phyloP scores from a whole-genome alignment of 1,140 invertebrate genomes.

The Megathymus violae region DNA sequence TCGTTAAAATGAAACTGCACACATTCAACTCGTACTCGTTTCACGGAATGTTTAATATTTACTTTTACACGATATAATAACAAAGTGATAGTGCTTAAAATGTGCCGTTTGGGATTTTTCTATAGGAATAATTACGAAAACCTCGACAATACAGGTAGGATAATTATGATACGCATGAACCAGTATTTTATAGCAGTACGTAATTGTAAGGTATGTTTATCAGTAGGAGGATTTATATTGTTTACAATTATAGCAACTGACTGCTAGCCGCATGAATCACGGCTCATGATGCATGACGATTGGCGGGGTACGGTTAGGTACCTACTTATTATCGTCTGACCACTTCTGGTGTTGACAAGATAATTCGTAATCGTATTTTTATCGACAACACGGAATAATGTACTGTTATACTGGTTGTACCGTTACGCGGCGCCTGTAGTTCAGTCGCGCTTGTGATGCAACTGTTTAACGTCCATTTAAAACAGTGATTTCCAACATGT shows the following conservation, averaged over 20 bases:
- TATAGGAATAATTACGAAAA: conserved; percentile 36
- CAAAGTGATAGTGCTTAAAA: conserved; percentile 1
- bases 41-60: conserved; percentile 20
- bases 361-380: background rate
- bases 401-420: background rate
- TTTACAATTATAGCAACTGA: background rate
- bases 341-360: background rate
- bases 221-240: too few relatives aligned
- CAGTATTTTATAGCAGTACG: too few relatives aligned
- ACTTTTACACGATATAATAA: background rate
- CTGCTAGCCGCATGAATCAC: background rate
- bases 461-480: too few relatives aligned
- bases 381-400: background rate
- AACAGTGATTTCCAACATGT: too few relatives aligned
- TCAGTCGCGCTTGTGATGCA: background rate
- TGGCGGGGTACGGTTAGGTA: background rate
- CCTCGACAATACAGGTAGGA: conserved; percentile 36
- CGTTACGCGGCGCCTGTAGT: background rate
- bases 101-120: conserved; percentile 34
- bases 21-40: background rate
- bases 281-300: background rate
- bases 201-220: too few relatives aligned
- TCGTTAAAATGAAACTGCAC: conserved; percentile 5
- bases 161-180: background rate
- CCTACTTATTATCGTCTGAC: background rate